Evolutionary conservation across 2,797 vertebrate species (phyloP), one percentile per base, ranked within the genome.

Genomic region (Geotria australis): DNA sequence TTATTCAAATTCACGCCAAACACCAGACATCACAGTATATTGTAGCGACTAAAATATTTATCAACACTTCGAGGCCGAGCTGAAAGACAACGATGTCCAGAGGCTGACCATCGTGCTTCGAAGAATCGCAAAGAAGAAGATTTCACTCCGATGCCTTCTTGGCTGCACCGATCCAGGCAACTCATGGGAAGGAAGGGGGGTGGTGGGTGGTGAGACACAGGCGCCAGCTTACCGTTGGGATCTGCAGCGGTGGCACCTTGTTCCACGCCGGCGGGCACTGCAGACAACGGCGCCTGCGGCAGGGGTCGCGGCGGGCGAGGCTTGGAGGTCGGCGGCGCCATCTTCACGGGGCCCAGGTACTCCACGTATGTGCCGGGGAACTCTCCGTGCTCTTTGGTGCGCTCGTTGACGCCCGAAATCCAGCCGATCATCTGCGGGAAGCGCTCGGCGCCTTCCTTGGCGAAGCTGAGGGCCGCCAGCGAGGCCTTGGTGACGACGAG

Each of bases 291-390:
- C 0, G 71, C 68, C 1, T 71, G 73, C 0, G 76, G 72, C 0
- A 70, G 65, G 4, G 74, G 74, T 66, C 74, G 61, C 47, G 71
- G 61, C 47, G 71, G 61, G 68, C 75, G 72, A 60, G 74, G 62
- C 62, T 79, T 80, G 7, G 63, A 1, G 8, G 58, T 10, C 1
- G 65, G 0, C 8, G 63, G 10, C 46, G 63, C 61, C 2, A 64
- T 10, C 38, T 68, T 69, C 6, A 71, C 2, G 1, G 66, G 69
- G 8, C 74, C 76, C 47, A 76, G 66, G 55, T 76, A 78, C 66
- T 83, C 77, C 70, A 79, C 77, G 63, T 76, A 80, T 11, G 77
- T 78, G 62, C 77, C 73, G 0, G 78, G 80, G 58, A 81, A 80
- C 70, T 77, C 64, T 1, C 76, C 77, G 8, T 67, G 72, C 62